phyloP scores from a whole-genome alignment of 2,888 invertebrate genomes.

The Papilio demoleus region DNA sequence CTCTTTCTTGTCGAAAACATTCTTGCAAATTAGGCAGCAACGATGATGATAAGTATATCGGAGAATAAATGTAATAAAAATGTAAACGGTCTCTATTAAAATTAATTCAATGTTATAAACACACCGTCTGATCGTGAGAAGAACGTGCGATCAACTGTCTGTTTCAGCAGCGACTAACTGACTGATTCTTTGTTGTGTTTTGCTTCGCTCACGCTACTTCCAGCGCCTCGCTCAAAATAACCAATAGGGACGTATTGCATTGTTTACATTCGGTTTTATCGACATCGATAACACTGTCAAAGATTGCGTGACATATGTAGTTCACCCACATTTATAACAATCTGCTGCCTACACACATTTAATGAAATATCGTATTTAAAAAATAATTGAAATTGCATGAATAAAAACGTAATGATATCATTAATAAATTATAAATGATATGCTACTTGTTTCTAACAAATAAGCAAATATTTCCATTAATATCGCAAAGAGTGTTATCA shows the following conservation, averaged over 20 bases:
- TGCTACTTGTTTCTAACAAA: not conserved
- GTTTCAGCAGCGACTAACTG: constrained; percentile 8
- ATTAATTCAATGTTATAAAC: constrained; percentile 13
- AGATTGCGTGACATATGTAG: constrained; percentile 14
- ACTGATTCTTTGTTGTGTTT: constrained; percentile 79
- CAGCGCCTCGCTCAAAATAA: constrained; percentile 64
- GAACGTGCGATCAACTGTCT: constrained; percentile 68
- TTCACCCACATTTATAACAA: constrained; percentile 5
- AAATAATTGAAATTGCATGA: not conserved
- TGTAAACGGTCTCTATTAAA: constrained; percentile 7
- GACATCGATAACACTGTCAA: constrained; percentile 53
- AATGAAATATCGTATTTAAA: not conserved
- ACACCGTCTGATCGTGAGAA: constrained; percentile 60
- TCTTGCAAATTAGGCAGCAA: constrained; percentile 44
- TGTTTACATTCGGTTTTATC: constrained; percentile 69
- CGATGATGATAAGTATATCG: constrained; percentile 10
- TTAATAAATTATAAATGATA: not conserved
- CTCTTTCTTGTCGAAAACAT: constrained; percentile 76
- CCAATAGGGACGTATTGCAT: constrained; percentile 58
- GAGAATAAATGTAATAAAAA: constrained; percentile 6
- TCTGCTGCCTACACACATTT: not conserved
- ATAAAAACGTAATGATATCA: not conserved
- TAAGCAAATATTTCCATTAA: not conserved
- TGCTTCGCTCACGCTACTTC: constrained; percentile 65
- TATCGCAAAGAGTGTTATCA: not conserved